A percentile compares a stretch with the other conserved stretches of the same genome.
phyloP scores from a whole-genome alignment of 2,797 vertebrate species.

The Eutrigla gurnardus region DNA sequence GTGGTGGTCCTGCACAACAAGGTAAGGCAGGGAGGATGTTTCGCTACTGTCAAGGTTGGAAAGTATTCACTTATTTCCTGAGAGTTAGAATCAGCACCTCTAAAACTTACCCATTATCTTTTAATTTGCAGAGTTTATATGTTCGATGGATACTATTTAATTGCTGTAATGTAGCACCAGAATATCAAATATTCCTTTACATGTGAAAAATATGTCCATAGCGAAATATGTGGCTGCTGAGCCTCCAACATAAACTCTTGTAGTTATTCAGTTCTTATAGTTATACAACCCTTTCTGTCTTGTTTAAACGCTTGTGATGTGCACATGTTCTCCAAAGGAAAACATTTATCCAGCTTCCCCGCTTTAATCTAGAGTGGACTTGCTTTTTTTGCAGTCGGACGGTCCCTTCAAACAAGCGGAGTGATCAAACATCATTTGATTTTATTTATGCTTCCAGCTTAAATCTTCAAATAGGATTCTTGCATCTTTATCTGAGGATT shows the following conservation, averaged over 20 bases:
- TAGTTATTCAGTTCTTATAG: slow-evolving; percentile 5
- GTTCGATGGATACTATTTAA: background rate
- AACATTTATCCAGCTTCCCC: slow-evolving; percentile 11
- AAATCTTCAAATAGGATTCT: slow-evolving; percentile 3
- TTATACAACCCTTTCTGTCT: slow-evolving; percentile 3
- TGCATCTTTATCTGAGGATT: background rate
- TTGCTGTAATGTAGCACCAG: background rate
- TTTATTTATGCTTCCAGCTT: slow-evolving; percentile 16
- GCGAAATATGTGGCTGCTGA: background rate
- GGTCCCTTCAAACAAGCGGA: slow-evolving; percentile 16
- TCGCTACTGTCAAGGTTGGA: background rate
- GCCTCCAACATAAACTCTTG: background rate
- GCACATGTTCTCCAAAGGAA: slow-evolving; percentile 1
- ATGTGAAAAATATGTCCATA: background rate
- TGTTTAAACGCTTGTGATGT: slow-evolving; percentile 11
- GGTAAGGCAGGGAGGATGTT: slow-evolving; percentile 75
- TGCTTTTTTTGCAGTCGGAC: slow-evolving; percentile 10
- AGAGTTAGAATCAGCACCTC: background rate
- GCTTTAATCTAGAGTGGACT: slow-evolving; percentile 3
- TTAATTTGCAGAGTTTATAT: background rate
- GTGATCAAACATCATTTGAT: slow-evolving; percentile 20
- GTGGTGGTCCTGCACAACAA: slow-evolving; percentile 97
- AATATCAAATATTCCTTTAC: slow-evolving; percentile 3
- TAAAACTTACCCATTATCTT: background rate
- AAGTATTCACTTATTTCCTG: background rate